Conservation (phyloP, 2,797 vertebrate genomes). For the Cuniculus paca region DNA sequence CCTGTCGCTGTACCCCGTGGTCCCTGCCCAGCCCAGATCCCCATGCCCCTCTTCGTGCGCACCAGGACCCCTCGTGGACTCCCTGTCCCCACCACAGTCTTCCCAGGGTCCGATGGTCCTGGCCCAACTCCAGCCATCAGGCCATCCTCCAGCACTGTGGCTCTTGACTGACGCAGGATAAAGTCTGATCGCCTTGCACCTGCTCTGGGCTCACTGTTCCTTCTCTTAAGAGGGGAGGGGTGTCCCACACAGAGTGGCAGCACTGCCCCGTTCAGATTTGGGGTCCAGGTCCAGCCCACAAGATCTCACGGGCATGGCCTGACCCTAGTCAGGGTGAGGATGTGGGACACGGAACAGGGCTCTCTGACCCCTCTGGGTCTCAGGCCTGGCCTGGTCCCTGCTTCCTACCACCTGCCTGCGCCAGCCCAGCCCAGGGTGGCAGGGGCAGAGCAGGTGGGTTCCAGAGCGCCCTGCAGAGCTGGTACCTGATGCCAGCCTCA, state of each 20-base stretch:
- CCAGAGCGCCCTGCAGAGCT: background rate
- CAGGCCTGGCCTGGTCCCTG: background rate
- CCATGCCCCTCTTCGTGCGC: background rate
- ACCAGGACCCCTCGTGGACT: background rate
- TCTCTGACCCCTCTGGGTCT: background rate
- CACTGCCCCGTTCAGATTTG: background rate
- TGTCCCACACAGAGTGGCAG: background rate
- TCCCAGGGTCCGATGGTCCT: background rate
- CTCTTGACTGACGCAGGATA: background rate
- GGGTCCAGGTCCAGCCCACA: background rate
- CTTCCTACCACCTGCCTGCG: background rate
- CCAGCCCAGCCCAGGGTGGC: background rate
- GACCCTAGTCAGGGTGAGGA: background rate
- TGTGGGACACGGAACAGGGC: background rate
- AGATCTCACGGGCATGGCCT: background rate
- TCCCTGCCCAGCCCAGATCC: background rate
- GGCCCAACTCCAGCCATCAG: background rate
- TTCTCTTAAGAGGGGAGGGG: background rate
- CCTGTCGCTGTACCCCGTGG: too few relatives aligned
- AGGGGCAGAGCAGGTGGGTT: background rate
- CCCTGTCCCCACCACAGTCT: background rate
- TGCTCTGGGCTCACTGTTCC: background rate
- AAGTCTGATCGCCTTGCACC: background rate
- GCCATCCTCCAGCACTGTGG: background rate
- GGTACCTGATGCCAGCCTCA: background rate